Evolutionary conservation across 2,888 invertebrate genomes (phyloP).

Genomic region (Epinotia brunnichana): DNA sequence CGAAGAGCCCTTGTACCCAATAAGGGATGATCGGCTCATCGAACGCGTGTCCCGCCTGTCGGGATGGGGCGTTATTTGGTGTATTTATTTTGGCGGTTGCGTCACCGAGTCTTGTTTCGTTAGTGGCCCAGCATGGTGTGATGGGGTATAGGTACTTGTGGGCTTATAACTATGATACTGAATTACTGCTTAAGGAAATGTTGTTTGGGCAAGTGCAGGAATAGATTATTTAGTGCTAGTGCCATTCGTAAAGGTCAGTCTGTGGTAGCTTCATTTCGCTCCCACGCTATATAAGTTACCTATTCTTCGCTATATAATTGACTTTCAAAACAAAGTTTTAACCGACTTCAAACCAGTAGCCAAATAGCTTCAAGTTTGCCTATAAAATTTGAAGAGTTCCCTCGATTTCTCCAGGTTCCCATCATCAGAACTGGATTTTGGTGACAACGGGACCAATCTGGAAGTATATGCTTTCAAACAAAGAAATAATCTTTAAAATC

Average conservation of each 20-base stretch:
- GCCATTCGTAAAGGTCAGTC: not conserved
- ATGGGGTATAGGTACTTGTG: conserved; percentile 33
- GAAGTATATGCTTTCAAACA: too few relatives aligned
- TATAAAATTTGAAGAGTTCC: too few relatives aligned
- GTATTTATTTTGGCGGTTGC: conserved; percentile 64
- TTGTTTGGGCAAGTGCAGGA: not conserved
- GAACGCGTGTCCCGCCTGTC: conserved; percentile 71
- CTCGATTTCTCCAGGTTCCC: too few relatives aligned
- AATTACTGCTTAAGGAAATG: not conserved
- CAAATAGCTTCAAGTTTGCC: too few relatives aligned
- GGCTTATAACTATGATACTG: conserved; percentile 11
- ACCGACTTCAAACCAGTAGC: too few relatives aligned
- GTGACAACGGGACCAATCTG: too few relatives aligned
- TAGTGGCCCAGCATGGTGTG: conserved; percentile 15
- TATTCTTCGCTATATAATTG: too few relatives aligned
- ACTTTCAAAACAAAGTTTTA: too few relatives aligned
- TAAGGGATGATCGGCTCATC: conserved; percentile 64
- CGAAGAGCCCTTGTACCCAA: conserved; percentile 77
- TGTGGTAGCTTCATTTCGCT: too few relatives aligned
- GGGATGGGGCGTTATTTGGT: conserved; percentile 65
- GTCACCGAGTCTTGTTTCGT: conserved; percentile 42
- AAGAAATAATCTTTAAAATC: too few relatives aligned
- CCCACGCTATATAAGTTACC: too few relatives aligned
- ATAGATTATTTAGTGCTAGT: not conserved
- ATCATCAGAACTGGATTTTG: too few relatives aligned